These are phyloP conservation scores for Raja brachyura DNA, from an alignment of 2,113 vertebrate species.

Conservation along the genomic window DNA sequence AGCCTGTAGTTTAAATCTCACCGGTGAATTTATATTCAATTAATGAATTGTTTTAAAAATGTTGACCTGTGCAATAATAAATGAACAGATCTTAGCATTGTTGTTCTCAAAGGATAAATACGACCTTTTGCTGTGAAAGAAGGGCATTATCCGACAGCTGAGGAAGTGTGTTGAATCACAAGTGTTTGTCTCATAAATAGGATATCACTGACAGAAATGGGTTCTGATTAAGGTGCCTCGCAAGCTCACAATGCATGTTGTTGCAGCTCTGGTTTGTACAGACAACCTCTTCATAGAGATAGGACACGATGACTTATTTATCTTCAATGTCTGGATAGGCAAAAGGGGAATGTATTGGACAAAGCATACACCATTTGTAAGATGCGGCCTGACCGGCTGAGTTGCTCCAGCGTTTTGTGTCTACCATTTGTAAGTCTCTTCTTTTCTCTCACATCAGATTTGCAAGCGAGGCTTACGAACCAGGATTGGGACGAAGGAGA, in stretches of 20 bases:
- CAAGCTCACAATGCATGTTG: not conserved
- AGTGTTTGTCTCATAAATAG: not conserved
- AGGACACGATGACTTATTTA: not conserved
- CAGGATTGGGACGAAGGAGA: not conserved
- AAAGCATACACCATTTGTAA: not conserved
- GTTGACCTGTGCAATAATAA: not conserved
- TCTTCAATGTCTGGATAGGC: not conserved
- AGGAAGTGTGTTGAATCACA: not conserved
- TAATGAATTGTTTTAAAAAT: no score
- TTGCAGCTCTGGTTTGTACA: not conserved
- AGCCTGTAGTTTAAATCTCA: no score
- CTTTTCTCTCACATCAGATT: not conserved
- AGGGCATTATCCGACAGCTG: not conserved
- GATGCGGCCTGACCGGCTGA: no score
- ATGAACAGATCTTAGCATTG: not conserved
- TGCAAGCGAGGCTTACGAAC: not conserved
- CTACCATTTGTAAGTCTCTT: not conserved
- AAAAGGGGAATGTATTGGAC: not conserved
- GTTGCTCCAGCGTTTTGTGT: no score
- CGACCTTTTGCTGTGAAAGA: not conserved
- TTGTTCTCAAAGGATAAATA: not conserved
- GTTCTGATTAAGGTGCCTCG: not conserved
- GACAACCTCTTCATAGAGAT: not conserved
- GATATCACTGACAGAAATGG: not conserved
- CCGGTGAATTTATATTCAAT: no score